phyloP scores from a whole-genome alignment of 2,113 vertebrate species.

The Macrotus californicus region DNA sequence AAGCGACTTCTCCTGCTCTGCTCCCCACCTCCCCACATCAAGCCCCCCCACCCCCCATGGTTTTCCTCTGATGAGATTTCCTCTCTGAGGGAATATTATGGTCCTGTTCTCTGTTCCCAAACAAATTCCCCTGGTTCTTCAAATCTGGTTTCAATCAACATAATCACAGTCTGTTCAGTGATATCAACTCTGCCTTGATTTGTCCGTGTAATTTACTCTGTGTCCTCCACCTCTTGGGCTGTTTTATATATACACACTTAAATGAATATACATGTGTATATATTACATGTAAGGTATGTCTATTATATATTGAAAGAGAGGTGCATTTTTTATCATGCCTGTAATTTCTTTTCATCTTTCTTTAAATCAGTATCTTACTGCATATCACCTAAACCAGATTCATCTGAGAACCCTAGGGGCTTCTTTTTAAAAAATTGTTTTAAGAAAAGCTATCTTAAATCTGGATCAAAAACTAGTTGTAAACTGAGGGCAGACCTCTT shows the following conservation, averaged over 20 bases:
- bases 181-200: slow-evolving; percentile 59
- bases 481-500: background rate
- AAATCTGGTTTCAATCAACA: slow-evolving; percentile 64
- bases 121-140: slow-evolving; percentile 41
- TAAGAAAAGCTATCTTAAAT: background rate
- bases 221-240: background rate
- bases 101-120: slow-evolving; percentile 35
- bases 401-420: background rate
- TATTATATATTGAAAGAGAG: background rate
- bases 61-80: slow-evolving; percentile 48
- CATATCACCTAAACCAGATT: background rate
- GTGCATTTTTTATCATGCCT: background rate
- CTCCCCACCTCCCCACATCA: background rate
- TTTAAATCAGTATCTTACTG: slow-evolving; percentile 11
- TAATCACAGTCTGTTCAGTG: slow-evolving; percentile 46
- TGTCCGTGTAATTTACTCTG: background rate
- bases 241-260: slow-evolving; percentile 24
- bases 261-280: background rate
- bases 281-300: background rate
- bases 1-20: background rate
- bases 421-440: slow-evolving; percentile 7
- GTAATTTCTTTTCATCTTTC: slow-evolving; percentile 18
- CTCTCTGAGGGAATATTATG: slow-evolving; percentile 42
- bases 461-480: background rate
- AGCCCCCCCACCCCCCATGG: background rate